These are phyloP conservation scores for Eupsittula cactorum DNA, from an alignment of 2,113 vertebrate species.

Conservation along the genomic window DNA sequence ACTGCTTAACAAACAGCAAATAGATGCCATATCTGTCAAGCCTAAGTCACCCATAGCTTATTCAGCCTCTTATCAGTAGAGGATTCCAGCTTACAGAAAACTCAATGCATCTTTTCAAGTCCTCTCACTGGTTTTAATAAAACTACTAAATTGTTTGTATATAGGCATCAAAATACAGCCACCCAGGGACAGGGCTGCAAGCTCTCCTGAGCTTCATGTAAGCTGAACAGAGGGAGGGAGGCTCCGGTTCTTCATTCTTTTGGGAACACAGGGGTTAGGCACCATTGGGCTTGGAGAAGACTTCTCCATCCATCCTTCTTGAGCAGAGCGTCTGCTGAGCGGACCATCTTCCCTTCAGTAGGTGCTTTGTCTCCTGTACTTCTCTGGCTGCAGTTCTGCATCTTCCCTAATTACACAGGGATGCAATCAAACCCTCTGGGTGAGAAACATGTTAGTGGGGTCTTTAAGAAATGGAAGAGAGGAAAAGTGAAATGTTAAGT, in stretches of 20 bases:
- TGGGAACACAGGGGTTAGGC: not conserved
- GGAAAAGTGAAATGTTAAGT: not conserved
- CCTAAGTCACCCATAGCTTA: not conserved
- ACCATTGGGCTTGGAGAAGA: not conserved
- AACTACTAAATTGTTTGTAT: not conserved
- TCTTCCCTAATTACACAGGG: not conserved
- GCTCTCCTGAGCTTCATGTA: not conserved
- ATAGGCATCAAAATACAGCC: not conserved
- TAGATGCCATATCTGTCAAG: not conserved
- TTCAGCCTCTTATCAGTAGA: not conserved
- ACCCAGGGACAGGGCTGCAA: not conserved
- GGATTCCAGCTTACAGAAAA: not conserved
- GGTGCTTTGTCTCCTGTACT: not conserved
- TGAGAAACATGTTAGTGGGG: not conserved
- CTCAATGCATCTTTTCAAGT: accelerated
- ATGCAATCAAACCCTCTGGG: not conserved
- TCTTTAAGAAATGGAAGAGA: not conserved
- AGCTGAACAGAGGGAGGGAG: not conserved
- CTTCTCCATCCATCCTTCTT: not conserved
- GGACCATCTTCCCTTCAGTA: accelerated
- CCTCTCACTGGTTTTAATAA: not conserved
- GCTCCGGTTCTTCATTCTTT: not conserved
- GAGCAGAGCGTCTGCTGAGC: not conserved
- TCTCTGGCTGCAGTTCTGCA: not conserved
- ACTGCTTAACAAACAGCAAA: not conserved